Percentiles rank a stretch among this genome's conserved stretches.
Evolutionary conservation across 2,888 invertebrate genomes (phyloP).

Genomic region (Seira sanloemensis): DNA sequence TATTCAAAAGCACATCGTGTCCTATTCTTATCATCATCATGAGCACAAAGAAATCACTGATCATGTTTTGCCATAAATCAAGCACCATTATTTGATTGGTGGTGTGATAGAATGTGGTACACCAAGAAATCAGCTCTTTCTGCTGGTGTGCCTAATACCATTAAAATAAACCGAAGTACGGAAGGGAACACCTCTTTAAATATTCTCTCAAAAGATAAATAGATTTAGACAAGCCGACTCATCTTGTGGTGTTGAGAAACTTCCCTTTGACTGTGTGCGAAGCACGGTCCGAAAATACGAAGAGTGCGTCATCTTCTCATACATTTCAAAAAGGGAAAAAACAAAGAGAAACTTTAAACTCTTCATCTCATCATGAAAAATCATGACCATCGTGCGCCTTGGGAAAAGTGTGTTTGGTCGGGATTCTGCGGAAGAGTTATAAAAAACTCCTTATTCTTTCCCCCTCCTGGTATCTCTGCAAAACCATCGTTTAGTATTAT

Average conservation of each 20-base stretch:
- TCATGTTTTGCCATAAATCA: conserved; percentile 52
- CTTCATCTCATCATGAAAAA: conserved; percentile 54
- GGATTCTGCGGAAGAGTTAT: conserved; percentile 9
- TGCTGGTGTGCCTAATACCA: not conserved
- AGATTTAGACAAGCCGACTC: not conserved
- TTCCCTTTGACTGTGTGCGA: too few species aligned
- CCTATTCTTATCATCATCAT: conserved; percentile 21
- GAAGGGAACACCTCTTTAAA: conserved; percentile 14
- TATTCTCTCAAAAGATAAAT: not conserved
- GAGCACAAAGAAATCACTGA: not conserved
- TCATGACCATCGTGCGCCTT: conserved; percentile 57
- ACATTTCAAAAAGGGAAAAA: not conserved
- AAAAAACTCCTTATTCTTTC: not conserved
- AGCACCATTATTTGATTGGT: conserved; percentile 44
- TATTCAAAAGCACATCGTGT: conserved; percentile 22
- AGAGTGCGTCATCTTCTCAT: not conserved
- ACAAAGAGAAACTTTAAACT: conserved; percentile 2
- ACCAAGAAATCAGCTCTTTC: too few species aligned
- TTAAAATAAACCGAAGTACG: not conserved
- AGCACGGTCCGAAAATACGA: not conserved
- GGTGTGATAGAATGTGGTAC: conserved; percentile 17
- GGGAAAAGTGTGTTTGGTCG: conserved; percentile 49
- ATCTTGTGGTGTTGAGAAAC: not conserved
- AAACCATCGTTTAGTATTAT: conserved; percentile 1
- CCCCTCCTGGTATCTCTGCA: not conserved